Evolutionary conservation across 1,140 invertebrate genomes (phyloP).

Genomic region (Agrypnia vestita): DNA sequence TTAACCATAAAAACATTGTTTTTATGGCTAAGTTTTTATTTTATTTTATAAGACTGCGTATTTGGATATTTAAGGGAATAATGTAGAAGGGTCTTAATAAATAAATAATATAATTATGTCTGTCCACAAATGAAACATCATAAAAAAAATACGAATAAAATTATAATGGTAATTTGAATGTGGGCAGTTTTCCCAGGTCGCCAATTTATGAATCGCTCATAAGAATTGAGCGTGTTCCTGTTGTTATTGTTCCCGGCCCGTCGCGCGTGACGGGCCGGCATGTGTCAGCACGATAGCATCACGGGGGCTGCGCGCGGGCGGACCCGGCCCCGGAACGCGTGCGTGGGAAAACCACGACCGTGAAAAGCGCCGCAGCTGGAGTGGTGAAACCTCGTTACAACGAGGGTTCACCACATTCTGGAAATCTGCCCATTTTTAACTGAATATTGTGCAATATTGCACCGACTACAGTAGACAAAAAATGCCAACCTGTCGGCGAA

Average conservation of each 20-base stretch:
- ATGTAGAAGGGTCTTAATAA: too few species aligned
- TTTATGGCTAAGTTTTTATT: too few species aligned
- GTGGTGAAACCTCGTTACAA: neutral
- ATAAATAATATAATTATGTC: too few species aligned
- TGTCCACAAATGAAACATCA: too few species aligned
- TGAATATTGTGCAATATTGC: too few species aligned
- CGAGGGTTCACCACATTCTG: neutral
- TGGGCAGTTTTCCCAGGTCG: neutral
- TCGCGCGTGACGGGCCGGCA: neutral
- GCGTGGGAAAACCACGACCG: constrained; percentile 58
- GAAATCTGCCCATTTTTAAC: neutral
- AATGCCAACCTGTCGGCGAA: too few species aligned
- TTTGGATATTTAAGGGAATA: too few species aligned
- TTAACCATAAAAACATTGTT: too few species aligned
- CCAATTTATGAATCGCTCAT: neutral
- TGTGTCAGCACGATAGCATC: neutral
- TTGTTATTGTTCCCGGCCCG: neutral
- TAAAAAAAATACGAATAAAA: too few species aligned
- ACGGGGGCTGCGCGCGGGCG: neutral
- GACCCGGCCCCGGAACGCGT: neutral
- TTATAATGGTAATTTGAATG: neutral
- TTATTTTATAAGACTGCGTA: too few species aligned
- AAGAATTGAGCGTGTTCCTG: neutral
- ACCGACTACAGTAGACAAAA: too few species aligned
- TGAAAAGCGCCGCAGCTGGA: constrained; percentile 39